Base-by-base conservation (phyloP, 2,113 vertebrate species). In the Rhea americana region DNA sequence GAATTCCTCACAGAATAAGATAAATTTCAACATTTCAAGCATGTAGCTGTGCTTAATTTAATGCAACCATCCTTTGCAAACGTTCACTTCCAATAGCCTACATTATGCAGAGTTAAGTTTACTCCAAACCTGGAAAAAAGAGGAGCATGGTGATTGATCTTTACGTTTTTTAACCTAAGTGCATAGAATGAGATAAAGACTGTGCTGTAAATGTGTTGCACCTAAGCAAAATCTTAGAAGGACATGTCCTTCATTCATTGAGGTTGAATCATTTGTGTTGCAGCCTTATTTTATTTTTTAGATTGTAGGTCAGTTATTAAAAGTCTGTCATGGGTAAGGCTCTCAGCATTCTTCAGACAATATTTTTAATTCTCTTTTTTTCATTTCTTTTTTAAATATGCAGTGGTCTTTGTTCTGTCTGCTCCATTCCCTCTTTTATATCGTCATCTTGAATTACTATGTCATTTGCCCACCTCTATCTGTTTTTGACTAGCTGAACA, bases 371-470 rank as follows among this genome's bases (percentile, higher is more conserved):
- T 90, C 41, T 63, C 48, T 72, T 87, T 89, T 51, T 87, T 83
- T 74, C n/a, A 37, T 88, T 90, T 68, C 45, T 72, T 74, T 95
- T 92, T 53, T 22, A 91, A 91, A 85, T 39, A 13, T 79, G 71
- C 86, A 91, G 43, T 92, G 43, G 51, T 32, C 62, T 93, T 97
- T 95, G 56, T 95, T 94, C 90, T 82, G 22, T 91, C 19, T 51
- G 74, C 43, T 80, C 75, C 65, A 37, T 88, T 94, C 86, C 7
- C 30, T 92, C 63, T 96, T 86, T 90, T 93, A 81, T 93, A 45
- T 95, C 94, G 88, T 93, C 86, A 90, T 93, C 86, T 94, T 95
- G 94, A 97, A 95, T 95, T 94, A 85, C 87, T 96, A 14, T 93
- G 85, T 91, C 53, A 51, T 94, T 94, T 95, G 35, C 66, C 89